phyloP scores from a whole-genome alignment of 2,113 vertebrate species.

The Chionomys nivalis region DNA sequence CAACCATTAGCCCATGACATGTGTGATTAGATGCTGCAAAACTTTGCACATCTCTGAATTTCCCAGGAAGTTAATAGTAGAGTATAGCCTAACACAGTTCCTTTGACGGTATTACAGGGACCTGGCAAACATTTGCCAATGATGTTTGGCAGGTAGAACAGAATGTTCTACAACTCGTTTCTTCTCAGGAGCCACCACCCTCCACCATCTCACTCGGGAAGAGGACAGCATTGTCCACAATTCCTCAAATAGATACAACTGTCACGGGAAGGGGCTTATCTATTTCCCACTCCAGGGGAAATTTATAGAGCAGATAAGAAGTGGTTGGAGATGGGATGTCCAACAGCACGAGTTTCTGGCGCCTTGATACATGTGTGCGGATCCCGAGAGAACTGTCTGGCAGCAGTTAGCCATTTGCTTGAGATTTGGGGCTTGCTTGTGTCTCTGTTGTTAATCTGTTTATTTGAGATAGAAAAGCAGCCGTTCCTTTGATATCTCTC shows the following conservation, averaged over 20 bases:
- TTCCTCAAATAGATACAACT: not conserved
- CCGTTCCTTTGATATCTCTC: constrained; percentile 24
- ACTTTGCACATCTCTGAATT: not conserved
- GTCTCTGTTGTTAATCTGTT: not conserved
- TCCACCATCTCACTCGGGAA: not conserved
- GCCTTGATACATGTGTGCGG: constrained; percentile 49
- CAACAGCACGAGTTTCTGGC: constrained; percentile 9
- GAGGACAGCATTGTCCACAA: not conserved
- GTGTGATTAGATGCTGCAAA: not conserved
- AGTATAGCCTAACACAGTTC: not conserved
- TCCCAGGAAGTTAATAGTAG: not conserved
- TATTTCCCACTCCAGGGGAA: constrained; percentile 33
- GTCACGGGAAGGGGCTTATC: not conserved
- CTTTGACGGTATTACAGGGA: not conserved
- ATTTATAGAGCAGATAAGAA: constrained; percentile 35
- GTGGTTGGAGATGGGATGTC: not conserved
- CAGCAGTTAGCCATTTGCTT: constrained; percentile 39
- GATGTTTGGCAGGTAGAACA: not conserved
- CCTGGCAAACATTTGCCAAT: not conserved
- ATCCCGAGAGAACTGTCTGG: constrained; percentile 64
- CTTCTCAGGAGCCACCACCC: not conserved
- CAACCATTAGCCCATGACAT: not conserved
- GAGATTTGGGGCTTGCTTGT: constrained; percentile 24
- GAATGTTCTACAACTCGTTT: not conserved
- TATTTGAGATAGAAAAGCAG: constrained; percentile 60